Conservation (phyloP, 2,113 vertebrate genomes). For the Raphicerus campestris region DNA sequence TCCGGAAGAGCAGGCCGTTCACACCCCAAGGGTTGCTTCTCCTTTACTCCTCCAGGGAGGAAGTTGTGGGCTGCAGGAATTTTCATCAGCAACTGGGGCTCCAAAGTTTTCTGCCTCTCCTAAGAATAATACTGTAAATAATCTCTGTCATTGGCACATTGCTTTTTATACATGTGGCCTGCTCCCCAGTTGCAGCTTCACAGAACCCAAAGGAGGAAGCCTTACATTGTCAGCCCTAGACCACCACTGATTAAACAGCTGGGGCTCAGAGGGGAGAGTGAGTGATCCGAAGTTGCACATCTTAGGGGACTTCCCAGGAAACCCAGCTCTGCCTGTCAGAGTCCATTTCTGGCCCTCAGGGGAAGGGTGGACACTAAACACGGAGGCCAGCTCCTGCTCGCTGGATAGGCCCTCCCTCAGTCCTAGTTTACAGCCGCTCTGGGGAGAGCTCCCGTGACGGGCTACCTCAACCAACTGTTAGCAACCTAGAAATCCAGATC, state of each 20-base stretch:
- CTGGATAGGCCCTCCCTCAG: neutral
- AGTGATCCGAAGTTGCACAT: neutral
- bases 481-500: neutral
- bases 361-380: neutral
- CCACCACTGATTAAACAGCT: neutral
- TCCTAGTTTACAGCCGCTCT: neutral
- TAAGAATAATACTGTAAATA: neutral
- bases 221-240: fast-evolving
- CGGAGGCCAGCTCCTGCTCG: too few relatives aligned
- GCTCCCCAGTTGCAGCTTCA: neutral
- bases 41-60: fast-evolving
- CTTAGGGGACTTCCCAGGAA: neutral
- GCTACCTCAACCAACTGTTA: neutral
- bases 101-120: neutral
- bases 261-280: neutral
- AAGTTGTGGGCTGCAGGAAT: neutral
- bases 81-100: neutral
- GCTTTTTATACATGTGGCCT: neutral
- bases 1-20: neutral
- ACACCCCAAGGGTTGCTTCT: neutral
- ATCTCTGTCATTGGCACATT: neutral
- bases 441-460: neutral
- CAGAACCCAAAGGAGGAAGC: neutral
- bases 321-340: fast-evolving
- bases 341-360: neutral